Conservation (phyloP, 2,797 vertebrate species). For the Toxotes lorentzi region DNA sequence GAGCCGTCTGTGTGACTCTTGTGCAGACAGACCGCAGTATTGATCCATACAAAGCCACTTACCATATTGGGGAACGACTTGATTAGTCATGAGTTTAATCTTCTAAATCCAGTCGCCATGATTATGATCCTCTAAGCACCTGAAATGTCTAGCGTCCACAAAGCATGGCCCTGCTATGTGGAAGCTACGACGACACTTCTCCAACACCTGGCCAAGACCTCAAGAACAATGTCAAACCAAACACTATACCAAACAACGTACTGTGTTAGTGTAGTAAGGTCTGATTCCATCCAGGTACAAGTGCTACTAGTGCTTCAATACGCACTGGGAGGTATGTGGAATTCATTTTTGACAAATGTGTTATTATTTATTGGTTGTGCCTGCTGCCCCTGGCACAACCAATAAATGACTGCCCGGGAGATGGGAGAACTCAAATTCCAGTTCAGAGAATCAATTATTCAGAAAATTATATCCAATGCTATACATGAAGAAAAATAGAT, state of each 20-base stretch:
- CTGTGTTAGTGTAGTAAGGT: neutral
- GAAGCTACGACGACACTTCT: slow-evolving; percentile 19
- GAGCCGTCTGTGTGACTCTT: slow-evolving; percentile 18
- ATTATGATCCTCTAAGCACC: slow-evolving; percentile 66
- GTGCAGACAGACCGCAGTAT: slow-evolving; percentile 12
- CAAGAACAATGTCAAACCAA: slow-evolving; percentile 14
- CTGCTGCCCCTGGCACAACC: neutral
- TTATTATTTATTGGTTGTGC: neutral
- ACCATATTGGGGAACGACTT: slow-evolving; percentile 48
- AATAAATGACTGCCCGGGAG: neutral
- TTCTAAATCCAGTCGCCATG: slow-evolving; percentile 75
- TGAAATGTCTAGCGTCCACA: slow-evolving; percentile 1
- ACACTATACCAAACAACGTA: neutral
- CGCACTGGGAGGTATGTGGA: no score
- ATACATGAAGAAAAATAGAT: no score
- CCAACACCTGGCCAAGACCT: slow-evolving; percentile 22
- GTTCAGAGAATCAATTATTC: neutral
- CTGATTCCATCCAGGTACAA: neutral
- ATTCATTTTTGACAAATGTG: neutral
- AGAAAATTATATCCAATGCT: neutral
- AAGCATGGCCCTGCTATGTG: slow-evolving; percentile 19
- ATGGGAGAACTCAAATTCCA: neutral
- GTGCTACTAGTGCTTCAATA: no score
- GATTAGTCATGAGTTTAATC: slow-evolving; percentile 80
- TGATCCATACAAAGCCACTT: slow-evolving; percentile 30